Conservation (phyloP, 2,113 vertebrate species). For the Paramisgurnus dabryanus region DNA sequence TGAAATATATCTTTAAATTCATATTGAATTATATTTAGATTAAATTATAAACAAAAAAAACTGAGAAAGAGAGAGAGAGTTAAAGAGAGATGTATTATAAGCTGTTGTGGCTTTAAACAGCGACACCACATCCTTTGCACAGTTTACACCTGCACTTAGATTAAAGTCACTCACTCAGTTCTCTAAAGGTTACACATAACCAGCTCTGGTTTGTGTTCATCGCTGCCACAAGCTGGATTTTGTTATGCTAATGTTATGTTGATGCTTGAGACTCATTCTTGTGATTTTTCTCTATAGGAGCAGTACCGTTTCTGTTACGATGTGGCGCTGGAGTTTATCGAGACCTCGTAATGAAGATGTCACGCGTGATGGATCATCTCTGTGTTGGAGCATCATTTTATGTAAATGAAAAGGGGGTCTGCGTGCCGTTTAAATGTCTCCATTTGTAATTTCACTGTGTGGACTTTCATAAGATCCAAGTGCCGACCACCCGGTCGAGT, state of each 20-base stretch:
- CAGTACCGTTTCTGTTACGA: constrained; percentile 99
- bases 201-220: background rate
- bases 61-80: background rate
- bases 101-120: background rate
- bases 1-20: too few relatives aligned
- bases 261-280: background rate
- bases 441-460: background rate
- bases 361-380: background rate
- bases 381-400: constrained; percentile 39
- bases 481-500: constrained; percentile 7
- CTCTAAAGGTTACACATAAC: background rate
- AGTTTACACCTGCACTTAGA: constrained; percentile 2
- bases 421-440: background rate
- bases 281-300: constrained; percentile 75
- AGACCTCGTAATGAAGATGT: constrained; percentile 81
- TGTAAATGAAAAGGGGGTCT: constrained; percentile 14
- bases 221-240: too few relatives aligned
- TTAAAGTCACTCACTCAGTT: background rate
- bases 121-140: constrained; percentile 1
- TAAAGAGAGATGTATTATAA: background rate
- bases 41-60: background rate
- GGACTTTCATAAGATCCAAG: background rate
- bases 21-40: too few relatives aligned
- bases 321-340: constrained; percentile 92
- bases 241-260: background rate